These are phyloP conservation scores for Ptilorrhoa leucosticta DNA, from an alignment of 2,113 vertebrate genomes.

Conservation along the genomic window DNA sequence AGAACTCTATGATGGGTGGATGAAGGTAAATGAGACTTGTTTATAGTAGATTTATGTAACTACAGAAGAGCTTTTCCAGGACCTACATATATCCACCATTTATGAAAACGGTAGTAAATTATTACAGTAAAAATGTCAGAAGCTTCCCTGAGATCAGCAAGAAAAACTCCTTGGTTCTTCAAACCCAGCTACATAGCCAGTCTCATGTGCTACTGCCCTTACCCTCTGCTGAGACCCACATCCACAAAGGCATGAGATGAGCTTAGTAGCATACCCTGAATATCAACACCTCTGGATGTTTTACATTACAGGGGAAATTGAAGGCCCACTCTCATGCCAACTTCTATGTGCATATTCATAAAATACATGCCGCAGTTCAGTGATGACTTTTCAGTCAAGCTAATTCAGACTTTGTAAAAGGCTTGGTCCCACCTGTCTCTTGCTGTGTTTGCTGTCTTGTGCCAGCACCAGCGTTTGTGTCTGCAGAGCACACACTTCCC, in stretches of 20 bases:
- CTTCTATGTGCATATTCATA: neutral
- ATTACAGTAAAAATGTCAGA: conserved; percentile 41
- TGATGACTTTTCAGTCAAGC: neutral
- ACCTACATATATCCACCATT: conserved; percentile 32
- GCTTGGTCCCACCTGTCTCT: neutral
- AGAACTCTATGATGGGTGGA: conserved; percentile 9
- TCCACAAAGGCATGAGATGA: neutral
- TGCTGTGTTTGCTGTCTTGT: neutral
- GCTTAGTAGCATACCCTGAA: neutral
- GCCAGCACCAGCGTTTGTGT: neutral
- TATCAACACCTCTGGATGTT: neutral
- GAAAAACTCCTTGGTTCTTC: neutral
- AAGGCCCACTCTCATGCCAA: neutral
- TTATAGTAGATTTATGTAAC: conserved; percentile 48
- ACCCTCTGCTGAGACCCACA: neutral
- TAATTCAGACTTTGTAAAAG: neutral
- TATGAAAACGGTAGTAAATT: conserved; percentile 45
- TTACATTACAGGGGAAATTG: neutral
- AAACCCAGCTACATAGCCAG: neutral
- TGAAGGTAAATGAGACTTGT: conserved; percentile 37
- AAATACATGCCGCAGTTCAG: neutral
- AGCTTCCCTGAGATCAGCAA: conserved; percentile 11
- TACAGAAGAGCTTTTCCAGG: conserved; percentile 33
- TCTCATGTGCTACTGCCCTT: neutral
- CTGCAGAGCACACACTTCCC: neutral